Percentiles rank a stretch among this genome's conserved stretches.
Conservation (phyloP, 2,113 vertebrate species). For the Geococcyx californianus region DNA sequence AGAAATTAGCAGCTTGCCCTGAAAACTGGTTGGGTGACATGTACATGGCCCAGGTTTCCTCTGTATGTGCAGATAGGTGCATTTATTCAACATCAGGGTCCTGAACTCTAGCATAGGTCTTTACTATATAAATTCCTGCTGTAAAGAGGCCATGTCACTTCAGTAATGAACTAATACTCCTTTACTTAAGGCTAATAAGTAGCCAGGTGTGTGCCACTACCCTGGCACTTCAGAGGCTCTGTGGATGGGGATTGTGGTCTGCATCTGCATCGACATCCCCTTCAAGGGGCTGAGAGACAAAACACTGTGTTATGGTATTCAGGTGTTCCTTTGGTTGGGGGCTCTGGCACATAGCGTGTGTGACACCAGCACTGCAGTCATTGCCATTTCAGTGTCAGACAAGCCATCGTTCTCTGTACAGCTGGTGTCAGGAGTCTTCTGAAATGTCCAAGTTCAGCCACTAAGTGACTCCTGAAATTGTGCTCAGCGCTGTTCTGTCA, state of each 20-base stretch:
- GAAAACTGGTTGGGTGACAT: not conserved
- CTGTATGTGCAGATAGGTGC: not conserved
- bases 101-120: not conserved
- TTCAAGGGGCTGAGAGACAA: not conserved
- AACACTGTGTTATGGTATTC: not conserved
- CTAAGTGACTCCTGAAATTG: not conserved
- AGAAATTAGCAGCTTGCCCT: not conserved
- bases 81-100: not conserved
- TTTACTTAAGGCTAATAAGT: not conserved
- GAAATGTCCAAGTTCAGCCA: not conserved
- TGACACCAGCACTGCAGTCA: fast-evolving
- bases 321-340: not conserved
- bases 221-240: not conserved
- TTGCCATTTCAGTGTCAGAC: not conserved
- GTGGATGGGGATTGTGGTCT: not conserved
- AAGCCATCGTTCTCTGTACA: not conserved
- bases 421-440: not conserved
- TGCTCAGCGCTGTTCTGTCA: not conserved
- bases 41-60: not conserved
- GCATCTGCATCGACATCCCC: not conserved
- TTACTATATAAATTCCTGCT: not conserved
- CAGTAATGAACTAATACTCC: not conserved
- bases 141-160: not conserved
- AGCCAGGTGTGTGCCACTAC: not conserved
- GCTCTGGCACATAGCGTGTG: not conserved